A percentile compares a stretch with the other conserved stretches of the same genome.
Conservation (phyloP, 2,888 invertebrate species). For the Pecten maximus region DNA sequence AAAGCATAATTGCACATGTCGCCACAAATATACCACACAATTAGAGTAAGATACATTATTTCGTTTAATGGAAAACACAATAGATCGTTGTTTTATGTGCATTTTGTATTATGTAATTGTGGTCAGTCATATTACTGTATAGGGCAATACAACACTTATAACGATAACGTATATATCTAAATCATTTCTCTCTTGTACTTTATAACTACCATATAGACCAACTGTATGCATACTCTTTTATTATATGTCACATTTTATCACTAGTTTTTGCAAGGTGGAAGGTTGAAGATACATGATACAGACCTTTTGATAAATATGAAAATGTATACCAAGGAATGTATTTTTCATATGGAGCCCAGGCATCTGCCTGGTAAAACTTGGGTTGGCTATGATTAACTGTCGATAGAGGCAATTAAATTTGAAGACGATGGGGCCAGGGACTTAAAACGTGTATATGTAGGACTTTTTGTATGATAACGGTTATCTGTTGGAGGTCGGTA, state of each 20-base stretch:
- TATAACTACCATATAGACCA: no score
- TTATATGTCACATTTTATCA: not conserved
- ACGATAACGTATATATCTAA: not conserved
- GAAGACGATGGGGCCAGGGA: conserved; percentile 1
- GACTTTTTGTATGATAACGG: conserved; percentile 7
- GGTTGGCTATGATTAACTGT: not conserved
- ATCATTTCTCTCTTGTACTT: not conserved
- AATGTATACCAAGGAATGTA: not conserved
- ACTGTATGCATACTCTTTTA: no score
- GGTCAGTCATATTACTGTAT: not conserved
- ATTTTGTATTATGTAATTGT: not conserved
- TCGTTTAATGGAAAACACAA: no score
- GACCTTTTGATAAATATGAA: not conserved
- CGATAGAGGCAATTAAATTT: not conserved
- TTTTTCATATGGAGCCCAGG: not conserved
- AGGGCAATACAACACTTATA: no score
- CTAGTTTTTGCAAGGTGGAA: not conserved
- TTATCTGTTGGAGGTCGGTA: not conserved
- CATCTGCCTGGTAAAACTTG: not conserved
- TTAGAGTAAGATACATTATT: no score
- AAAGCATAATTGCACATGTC: no score
- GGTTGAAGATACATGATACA: not conserved
- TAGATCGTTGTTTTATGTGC: no score
- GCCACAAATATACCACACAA: no score
- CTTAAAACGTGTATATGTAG: conserved; percentile 22